Base-by-base conservation (phyloP, 1,140 invertebrate genomes). In the Euwallacea similis region DNA sequence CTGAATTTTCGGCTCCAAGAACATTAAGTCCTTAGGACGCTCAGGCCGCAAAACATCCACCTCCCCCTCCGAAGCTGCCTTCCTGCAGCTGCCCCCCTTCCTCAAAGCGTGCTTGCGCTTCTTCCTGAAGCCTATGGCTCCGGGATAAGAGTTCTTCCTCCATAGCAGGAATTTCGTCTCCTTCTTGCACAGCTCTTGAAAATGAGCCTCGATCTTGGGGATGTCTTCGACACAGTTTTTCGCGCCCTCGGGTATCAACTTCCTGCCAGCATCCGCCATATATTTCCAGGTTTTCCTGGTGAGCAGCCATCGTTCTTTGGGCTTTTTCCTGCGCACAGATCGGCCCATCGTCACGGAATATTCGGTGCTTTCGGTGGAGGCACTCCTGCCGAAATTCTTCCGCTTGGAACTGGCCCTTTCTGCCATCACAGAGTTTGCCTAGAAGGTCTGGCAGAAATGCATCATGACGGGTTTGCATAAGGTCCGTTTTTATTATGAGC, bases 231-330 rank as follows among this genome's bases (percentile, higher is more conserved):
- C 76, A 6, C 87, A 83, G 81, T 90, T 89, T 76, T 87, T 86
- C 0, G 85, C 85, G 2, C 89, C 89, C 60, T 94, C 93, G 0
- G 93, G 92, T 50, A 95, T 90, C 10, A 95, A 84, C 76, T 89
- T 89, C 53, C 91, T 87, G n/a, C 93, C 93, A 9, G 93, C 92
- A 76, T 95, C 93, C 0, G 92, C 88, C 93, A 95, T 95, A 79
- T 94, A 94, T 69, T 92, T 85, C 93, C 93, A 95, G 15, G 93
- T 94, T 82, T 95, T 95, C 41, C 93, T 84, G 6, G 93, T 94
- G 16, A 94, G 84, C 42, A 95, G 83, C 93, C 93, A 95, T 82
- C 93, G 86, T 81, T 94, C 91, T 75, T 88, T 88, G 50, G 86
- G 84, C 64, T 87, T 89, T 53, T 86, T 85, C 69, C 83, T 83